phyloP scores from a whole-genome alignment of 2,888 invertebrate genomes.

The Lasioglossum lativentre region DNA sequence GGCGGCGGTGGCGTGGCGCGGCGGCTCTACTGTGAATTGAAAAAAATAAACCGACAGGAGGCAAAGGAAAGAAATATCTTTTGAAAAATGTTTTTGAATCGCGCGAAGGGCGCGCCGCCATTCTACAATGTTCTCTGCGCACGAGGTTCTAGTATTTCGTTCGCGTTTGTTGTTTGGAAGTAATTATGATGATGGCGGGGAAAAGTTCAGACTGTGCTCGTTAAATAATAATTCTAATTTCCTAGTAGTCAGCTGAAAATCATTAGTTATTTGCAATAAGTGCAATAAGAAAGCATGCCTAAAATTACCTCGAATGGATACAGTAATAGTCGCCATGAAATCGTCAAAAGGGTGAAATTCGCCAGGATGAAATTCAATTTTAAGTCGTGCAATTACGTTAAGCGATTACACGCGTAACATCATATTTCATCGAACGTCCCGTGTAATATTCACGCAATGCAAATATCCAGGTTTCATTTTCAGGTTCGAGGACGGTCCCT shows the following conservation, averaged over 20 bases:
- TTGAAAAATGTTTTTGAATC: background rate
- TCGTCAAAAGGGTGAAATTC: background rate
- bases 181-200: background rate
- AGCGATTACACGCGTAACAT: background rate
- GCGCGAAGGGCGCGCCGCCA: background rate
- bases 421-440: constrained; percentile 8
- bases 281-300: too few relatives aligned
- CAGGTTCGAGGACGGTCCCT: constrained; percentile 6
- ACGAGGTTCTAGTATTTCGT: background rate
- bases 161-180: background rate
- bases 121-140: background rate
- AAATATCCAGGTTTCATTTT: constrained; percentile 32
- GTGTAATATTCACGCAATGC: constrained; percentile 14
- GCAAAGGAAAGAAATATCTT: background rate
- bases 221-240: background rate
- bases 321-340: background rate
- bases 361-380: background rate
- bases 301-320: background rate
- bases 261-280: background rate
- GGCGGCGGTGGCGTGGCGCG: background rate
- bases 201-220: background rate
- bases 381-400: background rate
- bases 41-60: background rate
- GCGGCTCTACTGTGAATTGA: background rate
- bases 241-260: background rate